phyloP scores from a whole-genome alignment of 2,113 vertebrate species.

The Okapia johnstoni region DNA sequence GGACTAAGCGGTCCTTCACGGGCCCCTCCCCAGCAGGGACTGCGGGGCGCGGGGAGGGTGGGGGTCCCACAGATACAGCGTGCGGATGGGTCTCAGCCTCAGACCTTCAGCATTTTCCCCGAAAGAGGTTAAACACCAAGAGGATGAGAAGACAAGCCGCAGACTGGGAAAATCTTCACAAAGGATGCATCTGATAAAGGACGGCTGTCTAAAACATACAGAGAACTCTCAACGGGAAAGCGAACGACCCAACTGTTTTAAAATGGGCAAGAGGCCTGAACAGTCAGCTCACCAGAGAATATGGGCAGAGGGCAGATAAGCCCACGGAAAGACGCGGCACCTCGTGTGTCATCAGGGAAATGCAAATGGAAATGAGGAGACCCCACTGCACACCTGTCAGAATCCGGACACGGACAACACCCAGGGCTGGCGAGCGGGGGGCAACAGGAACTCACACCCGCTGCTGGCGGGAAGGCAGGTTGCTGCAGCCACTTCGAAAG shows the following conservation, averaged over 20 bases:
- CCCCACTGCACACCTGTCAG: not conserved
- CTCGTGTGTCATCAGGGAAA: not conserved
- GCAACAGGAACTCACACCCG: not conserved
- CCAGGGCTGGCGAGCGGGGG: not conserved
- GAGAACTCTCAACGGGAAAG: not conserved
- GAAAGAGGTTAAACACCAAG: not conserved
- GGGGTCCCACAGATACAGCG: not conserved
- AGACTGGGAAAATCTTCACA: not conserved
- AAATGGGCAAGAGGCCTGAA: not conserved
- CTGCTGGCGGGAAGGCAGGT: not conserved
- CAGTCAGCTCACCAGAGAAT: not conserved
- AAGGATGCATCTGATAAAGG: not conserved
- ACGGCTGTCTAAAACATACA: not conserved
- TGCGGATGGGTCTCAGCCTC: not conserved
- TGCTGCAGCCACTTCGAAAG: not conserved
- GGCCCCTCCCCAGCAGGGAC: not conserved
- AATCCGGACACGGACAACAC: not conserved
- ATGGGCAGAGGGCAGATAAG: not conserved
- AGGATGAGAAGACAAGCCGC: not conserved
- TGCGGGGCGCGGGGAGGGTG: fast-evolving
- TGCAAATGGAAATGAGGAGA: not conserved
- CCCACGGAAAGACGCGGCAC: not conserved
- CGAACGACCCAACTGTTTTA: not conserved
- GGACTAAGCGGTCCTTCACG: not conserved
- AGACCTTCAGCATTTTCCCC: not conserved